Evolutionary conservation across 2,888 invertebrate species (phyloP).

Genomic region (Pyrochroa serraticornis): DNA sequence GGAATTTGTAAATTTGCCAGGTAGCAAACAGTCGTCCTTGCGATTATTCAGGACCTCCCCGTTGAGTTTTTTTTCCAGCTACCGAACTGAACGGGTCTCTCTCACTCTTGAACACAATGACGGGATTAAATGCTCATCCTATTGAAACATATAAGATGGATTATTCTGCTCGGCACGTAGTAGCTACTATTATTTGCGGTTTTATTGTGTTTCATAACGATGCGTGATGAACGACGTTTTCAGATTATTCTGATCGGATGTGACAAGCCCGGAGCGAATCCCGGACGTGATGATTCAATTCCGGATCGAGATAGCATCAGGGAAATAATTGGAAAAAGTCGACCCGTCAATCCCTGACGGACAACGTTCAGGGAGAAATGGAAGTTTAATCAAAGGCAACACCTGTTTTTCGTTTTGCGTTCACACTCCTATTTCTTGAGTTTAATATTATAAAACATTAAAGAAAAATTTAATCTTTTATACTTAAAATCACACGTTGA

Average conservation of each 20-base stretch:
- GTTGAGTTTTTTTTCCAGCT: slow-evolving; percentile 25
- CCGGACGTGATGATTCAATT: slow-evolving; percentile 16
- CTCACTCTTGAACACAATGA: slow-evolving; percentile 47
- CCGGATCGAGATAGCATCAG: slow-evolving; percentile 14
- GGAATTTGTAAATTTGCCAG: slow-evolving; percentile 45
- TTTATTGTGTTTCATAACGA: slow-evolving; percentile 46
- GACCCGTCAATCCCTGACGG: no score
- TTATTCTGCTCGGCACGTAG: slow-evolving; percentile 47
- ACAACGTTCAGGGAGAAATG: no score
- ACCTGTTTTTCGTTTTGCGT: no score
- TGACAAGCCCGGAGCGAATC: no score
- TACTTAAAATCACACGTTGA: no score
- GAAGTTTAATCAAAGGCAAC: no score
- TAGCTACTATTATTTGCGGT: slow-evolving; percentile 33
- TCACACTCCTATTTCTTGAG: no score
- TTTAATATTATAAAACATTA: no score
- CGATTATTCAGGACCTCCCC: slow-evolving; percentile 30
- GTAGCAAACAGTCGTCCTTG: slow-evolving; percentile 32
- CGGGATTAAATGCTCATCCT: slow-evolving; percentile 57
- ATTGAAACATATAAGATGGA: slow-evolving; percentile 56
- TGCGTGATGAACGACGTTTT: slow-evolving; percentile 35
- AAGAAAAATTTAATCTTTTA: no score
- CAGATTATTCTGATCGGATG: slow-evolving; percentile 10
- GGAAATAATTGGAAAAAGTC: no score
- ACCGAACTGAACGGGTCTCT: slow-evolving; percentile 14